Conservation (phyloP, 2,888 invertebrate genomes). For the Drosophila conformis region DNA sequence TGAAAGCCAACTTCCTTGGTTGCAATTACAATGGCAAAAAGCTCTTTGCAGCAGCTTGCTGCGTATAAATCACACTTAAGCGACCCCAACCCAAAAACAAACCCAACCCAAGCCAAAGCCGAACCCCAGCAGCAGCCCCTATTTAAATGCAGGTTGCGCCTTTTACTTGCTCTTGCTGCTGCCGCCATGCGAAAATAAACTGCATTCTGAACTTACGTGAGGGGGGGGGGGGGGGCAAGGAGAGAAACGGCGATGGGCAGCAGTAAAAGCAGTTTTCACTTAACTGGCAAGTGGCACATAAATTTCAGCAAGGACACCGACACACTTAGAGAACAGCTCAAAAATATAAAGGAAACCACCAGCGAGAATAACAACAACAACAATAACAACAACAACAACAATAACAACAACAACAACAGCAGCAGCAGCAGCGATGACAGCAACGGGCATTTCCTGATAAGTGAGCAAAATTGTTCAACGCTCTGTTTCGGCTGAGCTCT, state of each 20-base stretch:
- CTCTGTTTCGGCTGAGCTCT: constrained; percentile 33
- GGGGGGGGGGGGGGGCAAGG: constrained; percentile 3
- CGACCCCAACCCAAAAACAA: constrained; percentile 10
- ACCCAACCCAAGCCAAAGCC: not conserved
- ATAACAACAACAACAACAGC: constrained; percentile 4
- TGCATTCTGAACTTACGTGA: constrained; percentile 48
- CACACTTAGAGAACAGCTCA: constrained; percentile 43
- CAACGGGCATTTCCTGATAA: constrained; percentile 55
- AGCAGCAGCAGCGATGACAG: constrained; percentile 29
- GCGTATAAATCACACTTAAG: constrained; percentile 68
- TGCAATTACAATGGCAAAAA: constrained; percentile 47
- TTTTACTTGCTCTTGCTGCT: constrained; percentile 24
- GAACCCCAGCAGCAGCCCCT: constrained; percentile 25
- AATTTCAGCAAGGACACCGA: constrained; percentile 72
- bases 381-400: constrained; percentile 14
- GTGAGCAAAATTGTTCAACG: constrained; percentile 58
- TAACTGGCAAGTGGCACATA: constrained; percentile 73
- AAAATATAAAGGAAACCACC: constrained; percentile 3
- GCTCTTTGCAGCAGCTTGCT: constrained; percentile 36
- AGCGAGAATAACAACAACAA: constrained; percentile 2
- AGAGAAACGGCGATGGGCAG: not conserved
- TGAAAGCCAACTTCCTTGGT: constrained; percentile 19
- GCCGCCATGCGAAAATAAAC: constrained; percentile 46
- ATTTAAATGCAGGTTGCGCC: constrained; percentile 35
- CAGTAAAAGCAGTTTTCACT: constrained; percentile 71